These are phyloP conservation scores for Sarotherodon lohbergeri DNA, from an alignment of 2,113 vertebrate genomes.

Conservation along the genomic window DNA sequence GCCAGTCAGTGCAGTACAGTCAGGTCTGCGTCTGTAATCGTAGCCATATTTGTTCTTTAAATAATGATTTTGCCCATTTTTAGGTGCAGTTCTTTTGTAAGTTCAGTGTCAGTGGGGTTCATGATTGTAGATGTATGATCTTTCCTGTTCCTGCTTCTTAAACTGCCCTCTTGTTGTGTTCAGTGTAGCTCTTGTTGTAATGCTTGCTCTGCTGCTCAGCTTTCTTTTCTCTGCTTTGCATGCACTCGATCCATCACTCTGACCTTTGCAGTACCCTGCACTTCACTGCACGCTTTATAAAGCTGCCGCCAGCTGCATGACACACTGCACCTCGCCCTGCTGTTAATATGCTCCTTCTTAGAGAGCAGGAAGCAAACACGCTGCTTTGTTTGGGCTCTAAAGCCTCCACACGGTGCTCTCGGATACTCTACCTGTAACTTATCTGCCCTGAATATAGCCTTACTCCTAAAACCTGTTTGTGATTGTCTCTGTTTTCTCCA, in stretches of 20 bases:
- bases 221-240: not conserved
- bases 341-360: not conserved
- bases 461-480: rapidly evolving
- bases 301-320: constrained; percentile 5
- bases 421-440: not conserved
- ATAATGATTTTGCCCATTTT: not conserved
- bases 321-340: not conserved
- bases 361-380: not conserved
- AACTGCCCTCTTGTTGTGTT: not conserved
- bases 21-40: rapidly evolving
- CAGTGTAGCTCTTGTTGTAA: not conserved
- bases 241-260: constrained; percentile 1
- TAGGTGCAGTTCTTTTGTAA: not conserved
- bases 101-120: not conserved
- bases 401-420: not conserved
- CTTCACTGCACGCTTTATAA: constrained; percentile 23
- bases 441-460: not conserved
- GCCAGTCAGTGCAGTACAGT: rapidly evolving
- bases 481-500: not conserved
- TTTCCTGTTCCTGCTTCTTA: not conserved
- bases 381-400: not conserved
- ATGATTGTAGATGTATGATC: not conserved
- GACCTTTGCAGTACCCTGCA: constrained; percentile 34
- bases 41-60: not conserved
- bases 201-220: not conserved